Conservation (phyloP, 2,888 invertebrate genomes). For the Reticulitermes lucifugus region DNA sequence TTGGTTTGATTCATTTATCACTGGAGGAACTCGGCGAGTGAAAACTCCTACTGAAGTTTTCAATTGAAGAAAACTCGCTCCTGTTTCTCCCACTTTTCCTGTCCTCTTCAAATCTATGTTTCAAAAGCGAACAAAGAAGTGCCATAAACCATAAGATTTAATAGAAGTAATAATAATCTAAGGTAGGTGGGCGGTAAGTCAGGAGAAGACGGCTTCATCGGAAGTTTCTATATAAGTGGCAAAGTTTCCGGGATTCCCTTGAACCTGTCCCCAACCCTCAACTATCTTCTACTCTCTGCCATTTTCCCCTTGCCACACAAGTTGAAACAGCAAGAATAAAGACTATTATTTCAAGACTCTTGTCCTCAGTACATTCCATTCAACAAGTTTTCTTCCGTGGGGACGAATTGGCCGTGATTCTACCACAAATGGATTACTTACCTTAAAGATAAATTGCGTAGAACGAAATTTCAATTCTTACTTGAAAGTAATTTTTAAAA, state of each 20-base stretch:
- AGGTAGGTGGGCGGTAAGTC: not conserved
- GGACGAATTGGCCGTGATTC: no score
- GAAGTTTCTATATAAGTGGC: slow-evolving; percentile 39
- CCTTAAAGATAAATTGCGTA: no score
- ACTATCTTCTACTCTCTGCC: not conserved
- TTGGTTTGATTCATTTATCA: slow-evolving; percentile 8
- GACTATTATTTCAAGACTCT: slow-evolving; percentile 12
- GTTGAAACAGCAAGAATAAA: not conserved
- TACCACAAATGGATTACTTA: no score
- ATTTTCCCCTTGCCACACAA: not conserved
- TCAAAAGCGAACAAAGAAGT: slow-evolving; percentile 20
- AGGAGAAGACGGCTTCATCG: not conserved
- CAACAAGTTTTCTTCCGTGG: not conserved
- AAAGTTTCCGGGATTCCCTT: slow-evolving; percentile 22
- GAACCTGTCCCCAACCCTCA: not conserved
- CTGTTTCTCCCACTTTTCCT: not conserved
- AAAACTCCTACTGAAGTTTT: slow-evolving; percentile 21
- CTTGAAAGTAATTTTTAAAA: no score
- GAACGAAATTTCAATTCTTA: no score
- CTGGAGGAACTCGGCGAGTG: not conserved
- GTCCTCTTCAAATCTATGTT: slow-evolving; percentile 5
- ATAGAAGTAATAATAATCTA: slow-evolving; percentile 37
- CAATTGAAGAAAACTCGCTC: slow-evolving; percentile 29
- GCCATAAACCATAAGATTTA: slow-evolving; percentile 35
- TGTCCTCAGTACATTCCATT: not conserved